Percentiles rank a stretch among this genome's conserved stretches.
These are phyloP conservation scores for Halesus radiatus DNA, from an alignment of 1,140 invertebrate species.

Conservation along the genomic window DNA sequence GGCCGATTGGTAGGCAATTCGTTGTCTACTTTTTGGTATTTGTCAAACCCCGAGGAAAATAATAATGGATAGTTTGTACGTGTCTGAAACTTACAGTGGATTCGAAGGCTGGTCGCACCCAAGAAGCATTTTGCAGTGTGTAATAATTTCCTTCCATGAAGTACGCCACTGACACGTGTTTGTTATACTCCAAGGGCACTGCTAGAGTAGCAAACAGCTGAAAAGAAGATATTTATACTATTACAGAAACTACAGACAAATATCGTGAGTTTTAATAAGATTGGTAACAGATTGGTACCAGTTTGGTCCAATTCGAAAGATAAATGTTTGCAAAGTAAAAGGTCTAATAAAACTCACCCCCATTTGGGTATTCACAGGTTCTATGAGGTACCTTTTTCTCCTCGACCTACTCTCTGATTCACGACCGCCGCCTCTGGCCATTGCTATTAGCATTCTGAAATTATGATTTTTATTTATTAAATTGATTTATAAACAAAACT, in stretches of 20 bases:
- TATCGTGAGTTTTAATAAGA: background rate
- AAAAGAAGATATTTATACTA: slow-evolving; percentile 25
- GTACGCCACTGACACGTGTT: slow-evolving; percentile 64
- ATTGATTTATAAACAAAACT: no score
- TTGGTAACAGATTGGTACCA: background rate
- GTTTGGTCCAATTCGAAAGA: background rate
- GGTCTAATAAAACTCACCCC: slow-evolving; percentile 61
- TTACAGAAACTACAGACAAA: background rate
- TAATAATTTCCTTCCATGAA: slow-evolving; percentile 69
- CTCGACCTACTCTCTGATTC: slow-evolving; percentile 46
- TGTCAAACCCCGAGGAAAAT: no score
- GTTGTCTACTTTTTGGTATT: no score
- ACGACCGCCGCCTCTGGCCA: slow-evolving; percentile 30
- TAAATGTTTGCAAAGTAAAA: background rate
- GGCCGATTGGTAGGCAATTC: no score
- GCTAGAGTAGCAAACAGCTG: slow-evolving; percentile 66
- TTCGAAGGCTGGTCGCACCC: slow-evolving; percentile 63
- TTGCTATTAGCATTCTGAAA: slow-evolving; percentile 49
- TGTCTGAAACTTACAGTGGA: slow-evolving; percentile 61
- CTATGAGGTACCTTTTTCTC: slow-evolving; percentile 62
- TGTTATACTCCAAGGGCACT: slow-evolving; percentile 62
- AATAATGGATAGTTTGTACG: no score
- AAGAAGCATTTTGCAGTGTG: slow-evolving; percentile 63
- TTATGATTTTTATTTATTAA: no score
- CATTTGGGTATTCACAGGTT: slow-evolving; percentile 65